Conservation (phyloP, 2,888 invertebrate genomes). For the Muschampia plurimacula region DNA sequence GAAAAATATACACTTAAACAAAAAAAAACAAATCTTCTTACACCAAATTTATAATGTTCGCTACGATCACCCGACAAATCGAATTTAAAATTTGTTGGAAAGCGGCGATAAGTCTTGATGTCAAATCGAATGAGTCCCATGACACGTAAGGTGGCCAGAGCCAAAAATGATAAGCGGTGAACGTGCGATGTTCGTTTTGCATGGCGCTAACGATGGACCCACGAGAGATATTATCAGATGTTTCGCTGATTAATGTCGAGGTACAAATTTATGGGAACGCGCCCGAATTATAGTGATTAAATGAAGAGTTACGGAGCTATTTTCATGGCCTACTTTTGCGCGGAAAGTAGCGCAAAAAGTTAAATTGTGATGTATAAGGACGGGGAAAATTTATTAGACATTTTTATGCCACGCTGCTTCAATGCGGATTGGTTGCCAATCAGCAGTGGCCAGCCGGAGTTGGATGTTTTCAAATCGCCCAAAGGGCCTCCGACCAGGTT, state of each 20-base stretch:
- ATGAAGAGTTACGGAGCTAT: slow-evolving; percentile 31
- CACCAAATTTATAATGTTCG: too few species aligned
- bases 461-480: too few species aligned
- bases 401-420: too few species aligned
- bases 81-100: neutral
- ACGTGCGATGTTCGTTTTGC: slow-evolving; percentile 53
- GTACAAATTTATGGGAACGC: slow-evolving; percentile 39
- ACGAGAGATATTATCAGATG: slow-evolving; percentile 66
- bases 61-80: neutral
- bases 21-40: too few species aligned
- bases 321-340: slow-evolving; percentile 23
- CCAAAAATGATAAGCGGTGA: slow-evolving; percentile 77
- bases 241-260: slow-evolving; percentile 56
- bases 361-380: too few species aligned
- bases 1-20: too few species aligned
- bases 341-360: neutral
- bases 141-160: slow-evolving; percentile 50
- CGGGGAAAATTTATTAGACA: neutral
- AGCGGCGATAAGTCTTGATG: neutral
- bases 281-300: slow-evolving; percentile 44
- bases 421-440: too few species aligned
- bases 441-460: too few species aligned
- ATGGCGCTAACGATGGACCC: slow-evolving; percentile 52
- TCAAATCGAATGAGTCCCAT: slow-evolving; percentile 71
- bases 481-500: too few species aligned